A percentile compares a stretch with the other conserved stretches of the same genome.
Evolutionary conservation across 2,797 vertebrate species (phyloP).

Genomic region (Dendrocincla tyrannina): DNA sequence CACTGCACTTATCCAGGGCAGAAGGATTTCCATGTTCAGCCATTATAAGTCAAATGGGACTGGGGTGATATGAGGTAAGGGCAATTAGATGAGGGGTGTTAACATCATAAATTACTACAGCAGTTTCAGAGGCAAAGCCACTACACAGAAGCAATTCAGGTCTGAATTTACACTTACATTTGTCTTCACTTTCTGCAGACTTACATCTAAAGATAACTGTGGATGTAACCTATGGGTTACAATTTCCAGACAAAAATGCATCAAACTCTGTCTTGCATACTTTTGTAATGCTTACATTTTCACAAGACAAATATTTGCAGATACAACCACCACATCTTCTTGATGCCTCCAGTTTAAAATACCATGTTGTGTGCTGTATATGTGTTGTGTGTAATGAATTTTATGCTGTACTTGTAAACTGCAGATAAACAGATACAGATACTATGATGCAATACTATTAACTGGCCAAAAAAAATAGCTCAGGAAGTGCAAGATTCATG

Average conservation of each 20-base stretch:
- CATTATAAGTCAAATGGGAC: not conserved
- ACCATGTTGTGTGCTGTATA: not conserved
- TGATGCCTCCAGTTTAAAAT: not conserved
- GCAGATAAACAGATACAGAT: not conserved
- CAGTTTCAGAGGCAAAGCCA: not conserved
- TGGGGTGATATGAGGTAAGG: not conserved
- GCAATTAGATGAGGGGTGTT: not conserved
- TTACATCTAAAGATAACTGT: not conserved
- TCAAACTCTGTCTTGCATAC: not conserved
- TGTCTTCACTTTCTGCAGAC: not conserved
- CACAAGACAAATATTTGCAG: not conserved
- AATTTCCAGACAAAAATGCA: not conserved
- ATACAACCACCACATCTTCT: not conserved
- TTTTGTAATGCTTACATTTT: not conserved
- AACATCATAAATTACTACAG: not conserved
- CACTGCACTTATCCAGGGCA: not conserved
- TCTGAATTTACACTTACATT: not conserved
- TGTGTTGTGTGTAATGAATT: not conserved
- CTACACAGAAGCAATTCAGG: not conserved
- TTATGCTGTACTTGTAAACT: not conserved
- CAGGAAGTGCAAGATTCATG: not conserved
- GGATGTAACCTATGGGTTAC: not conserved
- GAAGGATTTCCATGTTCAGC: not conserved
- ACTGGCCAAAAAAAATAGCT: not conserved
- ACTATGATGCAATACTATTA: not conserved